Evolutionary conservation across 64 coral and sea anemone genomes (phyloP), one percentile per base, ranked within the genome.

Genomic region (Orbicella faveolata): DNA sequence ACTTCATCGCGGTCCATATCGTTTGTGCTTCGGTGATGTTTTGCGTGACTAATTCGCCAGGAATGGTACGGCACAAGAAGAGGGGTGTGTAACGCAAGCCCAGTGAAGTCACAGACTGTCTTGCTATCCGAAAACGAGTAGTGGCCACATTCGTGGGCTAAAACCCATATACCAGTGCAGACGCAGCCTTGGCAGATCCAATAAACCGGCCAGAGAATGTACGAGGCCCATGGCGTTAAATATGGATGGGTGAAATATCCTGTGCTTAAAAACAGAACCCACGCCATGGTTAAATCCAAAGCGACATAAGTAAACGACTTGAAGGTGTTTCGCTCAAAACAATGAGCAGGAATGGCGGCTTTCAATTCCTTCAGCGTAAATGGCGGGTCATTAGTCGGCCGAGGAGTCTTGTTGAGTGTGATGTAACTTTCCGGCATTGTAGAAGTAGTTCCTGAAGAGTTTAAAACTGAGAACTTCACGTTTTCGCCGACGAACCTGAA

Each of bases 81-180:
- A 18, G 62, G 41, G 4, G 87, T 84, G 34, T 94, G 92, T 20
- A 89, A 64, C 23, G 39, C 79, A 55, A 94, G 82, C 13, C 92
- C 92, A 37, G 89, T 83, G 3, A 26, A 54, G 69, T 89, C 75
- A 67, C 87, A 89, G 2, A 89, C 61, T 17, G 41, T 83, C 70
- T 94, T 94, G 79, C 87, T 94, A 9, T 94, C 87, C 6, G 92
- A 94, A 73, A 94, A 94, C 9, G 92, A 73, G 16, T 94, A 94
- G 36, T 94, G 92, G 17, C 92, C 92, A 55, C 92, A 94, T 20
- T 94, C 92, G 10, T 94, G 92, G 4, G 79, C 92, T 65, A 94
- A 65, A 72, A 94, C 92, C 92, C 92, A 94, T 52, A 94, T 44
- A 16, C 92, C 87, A 0, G 87, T 89, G 57, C 87, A 94, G 36